Evolutionary conservation across 1,140 invertebrate species (phyloP).

Genomic region (Drosophila albomicans): DNA sequence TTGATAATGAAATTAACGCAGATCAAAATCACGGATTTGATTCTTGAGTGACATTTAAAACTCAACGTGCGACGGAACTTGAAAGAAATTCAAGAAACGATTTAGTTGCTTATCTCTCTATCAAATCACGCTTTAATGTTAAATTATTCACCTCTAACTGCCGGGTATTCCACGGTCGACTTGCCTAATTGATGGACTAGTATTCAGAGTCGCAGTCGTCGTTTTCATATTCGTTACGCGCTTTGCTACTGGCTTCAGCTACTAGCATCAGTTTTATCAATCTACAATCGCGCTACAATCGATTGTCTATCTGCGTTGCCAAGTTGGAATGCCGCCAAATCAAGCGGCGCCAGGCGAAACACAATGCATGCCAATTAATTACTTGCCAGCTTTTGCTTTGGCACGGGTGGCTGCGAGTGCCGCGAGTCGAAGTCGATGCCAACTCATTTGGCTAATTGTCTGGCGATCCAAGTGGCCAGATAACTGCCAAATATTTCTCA

Average conservation of each 20-base stretch:
- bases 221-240: not conserved
- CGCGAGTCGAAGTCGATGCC: constrained; percentile 38
- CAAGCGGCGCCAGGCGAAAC: constrained; percentile 47
- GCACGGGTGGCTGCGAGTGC: constrained; percentile 32
- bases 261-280: constrained; percentile 47
- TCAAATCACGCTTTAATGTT: too few relatives aligned
- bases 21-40: too few relatives aligned
- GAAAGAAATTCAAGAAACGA: too few relatives aligned
- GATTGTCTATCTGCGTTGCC: constrained; percentile 62
- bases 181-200: not conserved
- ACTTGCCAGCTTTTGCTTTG: constrained; percentile 46
- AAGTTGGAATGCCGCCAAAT: constrained; percentile 75
- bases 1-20: too few relatives aligned
- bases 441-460: constrained; percentile 79
- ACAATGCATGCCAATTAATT: constrained; percentile 81
- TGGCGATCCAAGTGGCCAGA: constrained; percentile 57
- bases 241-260: constrained; percentile 26
- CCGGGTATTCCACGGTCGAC: not conserved
- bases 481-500: constrained; percentile 47
- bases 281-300: constrained; percentile 45
- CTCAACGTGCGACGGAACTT: too few relatives aligned
- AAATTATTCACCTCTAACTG: not conserved
- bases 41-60: too few relatives aligned
- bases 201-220: not conserved
- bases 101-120: too few relatives aligned